A percentile compares a stretch with the other conserved stretches of the same genome.
Conservation (phyloP, 2,113 vertebrate genomes). For the Lanius ludovicianus region DNA sequence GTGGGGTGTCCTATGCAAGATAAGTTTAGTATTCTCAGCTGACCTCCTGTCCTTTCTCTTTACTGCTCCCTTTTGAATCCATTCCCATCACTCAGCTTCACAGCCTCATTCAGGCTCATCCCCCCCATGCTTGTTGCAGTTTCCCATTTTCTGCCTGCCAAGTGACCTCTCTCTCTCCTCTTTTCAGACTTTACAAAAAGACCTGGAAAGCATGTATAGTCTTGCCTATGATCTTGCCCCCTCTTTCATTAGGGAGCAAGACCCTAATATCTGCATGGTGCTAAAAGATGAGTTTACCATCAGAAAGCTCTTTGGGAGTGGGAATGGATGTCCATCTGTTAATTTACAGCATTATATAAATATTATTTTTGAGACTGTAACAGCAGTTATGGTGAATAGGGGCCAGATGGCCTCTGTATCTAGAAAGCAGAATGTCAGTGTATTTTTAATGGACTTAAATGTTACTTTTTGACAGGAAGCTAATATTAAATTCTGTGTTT, state of each 20-base stretch:
- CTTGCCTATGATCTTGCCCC: neutral
- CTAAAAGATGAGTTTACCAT: neutral
- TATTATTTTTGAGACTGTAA: slow-evolving; percentile 52
- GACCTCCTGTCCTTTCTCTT: slow-evolving; percentile 66
- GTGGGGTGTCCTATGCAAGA: slow-evolving; percentile 25
- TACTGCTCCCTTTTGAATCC: slow-evolving; percentile 59
- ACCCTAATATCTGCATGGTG: neutral
- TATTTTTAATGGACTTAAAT: slow-evolving; percentile 71
- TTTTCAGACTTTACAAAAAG: neutral
- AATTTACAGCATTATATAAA: slow-evolving; percentile 54
- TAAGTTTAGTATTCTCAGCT: slow-evolving; percentile 62
- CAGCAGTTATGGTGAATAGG: slow-evolving; percentile 66
- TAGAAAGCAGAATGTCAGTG: slow-evolving; percentile 63
- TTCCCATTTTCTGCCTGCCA: slow-evolving; percentile 50
- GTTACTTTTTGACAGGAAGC: slow-evolving; percentile 70
- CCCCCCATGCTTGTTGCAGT: slow-evolving; percentile 29
- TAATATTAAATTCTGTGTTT: slow-evolving; percentile 66
- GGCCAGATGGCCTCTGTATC: slow-evolving; percentile 54
- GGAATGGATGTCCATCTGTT: neutral
- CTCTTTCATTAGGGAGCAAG: neutral
- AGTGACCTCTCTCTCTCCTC: slow-evolving; percentile 40
- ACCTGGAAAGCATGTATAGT: neutral
- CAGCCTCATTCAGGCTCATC: slow-evolving; percentile 43
- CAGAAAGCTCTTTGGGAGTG: slow-evolving; percentile 1
- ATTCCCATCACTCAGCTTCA: slow-evolving; percentile 64